phyloP scores from a whole-genome alignment of 1,140 invertebrate species.

The Gonioctena quinquepunctata region DNA sequence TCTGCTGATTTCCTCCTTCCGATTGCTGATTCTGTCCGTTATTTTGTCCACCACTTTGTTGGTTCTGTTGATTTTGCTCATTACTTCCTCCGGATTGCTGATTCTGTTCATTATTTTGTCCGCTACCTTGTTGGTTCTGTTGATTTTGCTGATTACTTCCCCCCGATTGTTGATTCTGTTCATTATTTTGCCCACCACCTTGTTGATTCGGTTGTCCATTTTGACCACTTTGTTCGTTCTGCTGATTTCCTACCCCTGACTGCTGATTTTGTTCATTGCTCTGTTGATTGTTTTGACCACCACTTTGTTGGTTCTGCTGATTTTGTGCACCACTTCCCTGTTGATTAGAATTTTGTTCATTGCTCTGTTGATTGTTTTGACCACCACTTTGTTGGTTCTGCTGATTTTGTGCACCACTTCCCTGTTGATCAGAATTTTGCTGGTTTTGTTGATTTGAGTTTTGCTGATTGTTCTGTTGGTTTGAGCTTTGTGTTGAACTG shows the following conservation, averaged over 20 bases:
- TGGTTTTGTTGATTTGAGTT: constrained; percentile 27
- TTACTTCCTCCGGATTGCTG: constrained; percentile 19
- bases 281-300: constrained; percentile 12
- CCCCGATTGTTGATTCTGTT: constrained; percentile 19
- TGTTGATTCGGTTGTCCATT: constrained; percentile 18
- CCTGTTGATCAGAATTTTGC: constrained; percentile 24
- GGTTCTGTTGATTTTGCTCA: constrained; percentile 34
- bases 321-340: constrained; percentile 20
- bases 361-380: constrained; percentile 5
- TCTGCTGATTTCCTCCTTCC: constrained; percentile 34
- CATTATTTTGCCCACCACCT: not conserved
- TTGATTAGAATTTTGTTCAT: no score
- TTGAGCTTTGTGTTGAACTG: constrained; percentile 21
- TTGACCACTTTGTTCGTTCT: constrained; percentile 12
- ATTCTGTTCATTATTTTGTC: constrained; percentile 12
- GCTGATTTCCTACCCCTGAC: not conserved
- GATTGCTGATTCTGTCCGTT: constrained; percentile 26
- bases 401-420: constrained; percentile 11
- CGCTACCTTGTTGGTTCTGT: constrained; percentile 15
- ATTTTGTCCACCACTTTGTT: constrained; percentile 24
- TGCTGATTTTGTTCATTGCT: constrained; percentile 18
- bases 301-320: constrained; percentile 17
- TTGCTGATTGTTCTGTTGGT: constrained; percentile 11
- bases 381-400: constrained; percentile 6
- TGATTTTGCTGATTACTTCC: constrained; percentile 18